Percentiles rank a stretch among this genome's conserved stretches.
Conservation (phyloP, 2,888 invertebrate genomes). For the Rhagonycha lutea region DNA sequence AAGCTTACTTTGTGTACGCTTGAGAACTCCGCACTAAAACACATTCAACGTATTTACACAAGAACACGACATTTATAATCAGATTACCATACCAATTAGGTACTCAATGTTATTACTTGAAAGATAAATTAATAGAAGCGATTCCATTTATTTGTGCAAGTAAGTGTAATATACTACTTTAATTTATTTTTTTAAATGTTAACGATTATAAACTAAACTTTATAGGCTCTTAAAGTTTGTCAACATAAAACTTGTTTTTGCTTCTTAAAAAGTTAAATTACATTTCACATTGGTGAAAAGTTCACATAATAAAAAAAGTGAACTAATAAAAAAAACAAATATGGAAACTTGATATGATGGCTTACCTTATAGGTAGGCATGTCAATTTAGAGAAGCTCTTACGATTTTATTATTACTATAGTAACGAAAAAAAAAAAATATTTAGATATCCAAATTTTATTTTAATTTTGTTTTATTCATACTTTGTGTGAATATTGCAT, state of each 20-base stretch:
- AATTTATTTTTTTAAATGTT: background rate
- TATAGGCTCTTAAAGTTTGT: background rate
- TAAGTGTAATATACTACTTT: too few species aligned
- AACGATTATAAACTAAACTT: background rate
- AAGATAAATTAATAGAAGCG: too few species aligned
- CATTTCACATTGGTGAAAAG: background rate
- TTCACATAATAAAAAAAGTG: background rate
- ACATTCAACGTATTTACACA: too few species aligned
- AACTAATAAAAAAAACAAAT: background rate
- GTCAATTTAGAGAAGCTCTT: background rate
- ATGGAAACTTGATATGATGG: background rate
- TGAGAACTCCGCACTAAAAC: too few species aligned
- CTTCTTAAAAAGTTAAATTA: background rate
- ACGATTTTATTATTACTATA: background rate
- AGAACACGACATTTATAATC: too few species aligned
- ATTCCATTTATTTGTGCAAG: too few species aligned
- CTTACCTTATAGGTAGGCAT: background rate
- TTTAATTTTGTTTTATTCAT: background rate
- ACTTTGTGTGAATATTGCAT: background rate
- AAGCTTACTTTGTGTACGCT: too few species aligned
- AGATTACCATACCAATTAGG: too few species aligned
- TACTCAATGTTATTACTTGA: too few species aligned
- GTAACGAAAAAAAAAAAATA: too few species aligned
- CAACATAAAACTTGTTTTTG: background rate
- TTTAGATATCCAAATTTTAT: background rate